Conservation (phyloP, 1,140 invertebrate genomes). For the Pogonomyrmex californicus region DNA sequence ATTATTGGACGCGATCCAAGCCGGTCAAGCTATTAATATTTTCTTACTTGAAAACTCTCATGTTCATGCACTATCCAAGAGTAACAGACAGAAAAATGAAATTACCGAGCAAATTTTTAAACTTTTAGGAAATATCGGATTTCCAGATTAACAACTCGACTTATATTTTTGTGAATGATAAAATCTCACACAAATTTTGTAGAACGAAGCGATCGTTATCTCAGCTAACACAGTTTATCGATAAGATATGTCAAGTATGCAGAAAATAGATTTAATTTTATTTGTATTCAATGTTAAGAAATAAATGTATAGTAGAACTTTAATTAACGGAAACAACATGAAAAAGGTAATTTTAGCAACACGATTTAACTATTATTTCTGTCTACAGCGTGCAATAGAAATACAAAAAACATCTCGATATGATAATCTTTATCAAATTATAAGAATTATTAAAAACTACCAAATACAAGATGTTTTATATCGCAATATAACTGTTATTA, state of each 20-base stretch:
- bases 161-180: background rate
- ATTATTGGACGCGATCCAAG: slow-evolving; percentile 55
- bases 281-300: background rate
- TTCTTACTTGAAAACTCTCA: slow-evolving; percentile 39
- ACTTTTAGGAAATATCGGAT: background rate
- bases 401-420: background rate
- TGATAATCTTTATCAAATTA: background rate
- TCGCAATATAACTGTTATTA: background rate
- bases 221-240: slow-evolving; percentile 25
- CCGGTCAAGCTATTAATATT: slow-evolving; percentile 58
- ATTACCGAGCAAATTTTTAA: background rate
- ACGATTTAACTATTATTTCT: background rate
- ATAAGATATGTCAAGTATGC: slow-evolving; percentile 15
- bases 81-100: background rate
- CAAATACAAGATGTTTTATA: background rate
- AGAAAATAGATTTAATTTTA: slow-evolving; percentile 13
- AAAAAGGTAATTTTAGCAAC: background rate
- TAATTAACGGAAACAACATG: background rate
- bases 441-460: background rate
- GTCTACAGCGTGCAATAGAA: background rate
- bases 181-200: background rate
- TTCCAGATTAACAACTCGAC: background rate
- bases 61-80: background rate
- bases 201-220: background rate
- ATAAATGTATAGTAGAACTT: background rate